Evolutionary conservation across 2,113 vertebrate genomes (phyloP), one percentile per base, ranked within the genome.

Genomic region (Pedetes capensis): DNA sequence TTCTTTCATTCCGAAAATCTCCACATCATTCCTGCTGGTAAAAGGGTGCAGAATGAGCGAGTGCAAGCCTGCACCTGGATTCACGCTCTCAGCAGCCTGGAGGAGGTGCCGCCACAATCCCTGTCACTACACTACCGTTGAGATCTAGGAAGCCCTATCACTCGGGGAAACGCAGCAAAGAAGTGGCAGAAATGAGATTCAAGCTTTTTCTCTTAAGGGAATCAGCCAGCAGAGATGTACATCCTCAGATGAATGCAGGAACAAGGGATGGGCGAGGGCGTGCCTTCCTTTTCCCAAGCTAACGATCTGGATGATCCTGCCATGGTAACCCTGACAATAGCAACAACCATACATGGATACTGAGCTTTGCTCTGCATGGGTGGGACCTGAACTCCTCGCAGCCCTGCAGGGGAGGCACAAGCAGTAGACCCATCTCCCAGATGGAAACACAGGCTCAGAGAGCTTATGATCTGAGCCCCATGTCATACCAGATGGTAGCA

Each of bases 361-460:
- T 23, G 29, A 83, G 64, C 37, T 3, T 13, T 20, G 8, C 39
- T 51, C 55, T 53, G 44, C n/a, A 39, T 0, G 0, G 64, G 44
- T 0, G 0, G 64, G 44, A 42, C 49, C 34, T 8, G 0, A 2
- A 18, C 55, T 44, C 68, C 2, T 34, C 47, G 32, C 11, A 22
- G 32, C 27, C 25, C 68, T 29, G 39, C 13, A 55, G 71, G 32
- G 64, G 7, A 87, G 37, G 42, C 37, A 55, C 32, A 27, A 1
- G 47, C n/a, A 10, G 49, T 8, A 10, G 8, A 32, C 13, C 16
- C 69, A 83, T 49, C 61, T 80, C 42, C 87, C 23, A 57, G 51
- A 74, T 34, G 39, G 42, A 79, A 92, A 87, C 29, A 6, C 29
- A 89, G 71, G 53, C 16, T 75, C 86, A 51, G 76, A 86, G 63